phyloP scores from a whole-genome alignment of 2,888 invertebrate genomes.

The Chymomyza fuscimana region DNA sequence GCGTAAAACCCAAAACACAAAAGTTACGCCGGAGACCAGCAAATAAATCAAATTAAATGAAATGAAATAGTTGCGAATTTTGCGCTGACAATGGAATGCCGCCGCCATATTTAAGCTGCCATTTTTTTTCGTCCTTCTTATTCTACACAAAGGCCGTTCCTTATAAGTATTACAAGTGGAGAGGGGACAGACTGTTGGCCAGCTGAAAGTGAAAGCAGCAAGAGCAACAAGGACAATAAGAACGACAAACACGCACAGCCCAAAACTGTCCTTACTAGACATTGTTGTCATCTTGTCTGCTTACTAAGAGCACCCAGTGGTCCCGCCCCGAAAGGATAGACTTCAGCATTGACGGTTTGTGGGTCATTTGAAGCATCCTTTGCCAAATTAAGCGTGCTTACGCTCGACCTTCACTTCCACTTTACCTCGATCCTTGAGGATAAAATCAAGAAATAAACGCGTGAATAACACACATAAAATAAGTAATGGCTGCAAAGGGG shows the following conservation, averaged over 20 bases:
- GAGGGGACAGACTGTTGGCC: slow-evolving; percentile 1
- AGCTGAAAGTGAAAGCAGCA: slow-evolving; percentile 45
- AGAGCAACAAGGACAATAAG: slow-evolving; percentile 30
- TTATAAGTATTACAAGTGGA: slow-evolving; percentile 41
- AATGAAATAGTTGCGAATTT: slow-evolving; percentile 70
- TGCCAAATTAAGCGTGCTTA: slow-evolving; percentile 48
- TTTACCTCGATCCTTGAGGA: not conserved
- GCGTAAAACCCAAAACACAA: slow-evolving; percentile 25
- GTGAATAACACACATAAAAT: not conserved
- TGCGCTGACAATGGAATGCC: slow-evolving; percentile 53
- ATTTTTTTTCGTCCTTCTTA: slow-evolving; percentile 21
- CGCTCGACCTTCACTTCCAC: not conserved
- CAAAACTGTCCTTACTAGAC: slow-evolving; percentile 42
- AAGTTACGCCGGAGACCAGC: slow-evolving; percentile 34
- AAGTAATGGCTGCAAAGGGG: not conserved
- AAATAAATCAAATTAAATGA: slow-evolving; percentile 75
- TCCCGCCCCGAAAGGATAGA: slow-evolving; percentile 8
- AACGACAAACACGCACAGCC: slow-evolving; percentile 13
- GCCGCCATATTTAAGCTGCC: slow-evolving; percentile 40
- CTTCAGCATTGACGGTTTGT: slow-evolving; percentile 15
- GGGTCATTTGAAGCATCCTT: slow-evolving; percentile 42
- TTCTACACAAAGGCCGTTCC: slow-evolving; percentile 1
- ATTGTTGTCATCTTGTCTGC: slow-evolving; percentile 56
- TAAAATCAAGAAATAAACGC: slow-evolving; percentile 1
- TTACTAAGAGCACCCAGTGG: slow-evolving; percentile 27